These are phyloP conservation scores for Rhinoptilus africanus DNA, from an alignment of 2,113 vertebrate species.

Conservation along the genomic window DNA sequence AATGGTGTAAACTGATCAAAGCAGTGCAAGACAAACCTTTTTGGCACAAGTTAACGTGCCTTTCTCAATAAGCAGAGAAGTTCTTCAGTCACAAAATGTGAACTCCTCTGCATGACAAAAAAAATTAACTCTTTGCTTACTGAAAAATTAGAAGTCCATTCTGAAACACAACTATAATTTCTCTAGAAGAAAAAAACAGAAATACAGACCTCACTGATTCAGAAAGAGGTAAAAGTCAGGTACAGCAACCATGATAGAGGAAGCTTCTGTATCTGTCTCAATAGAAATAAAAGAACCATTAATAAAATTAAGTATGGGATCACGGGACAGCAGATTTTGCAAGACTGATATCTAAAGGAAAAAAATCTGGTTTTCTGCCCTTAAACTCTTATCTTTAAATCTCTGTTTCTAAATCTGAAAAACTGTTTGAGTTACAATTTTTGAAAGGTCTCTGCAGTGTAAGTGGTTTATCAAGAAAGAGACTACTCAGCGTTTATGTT, in stretches of 20 bases:
- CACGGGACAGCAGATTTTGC: background rate
- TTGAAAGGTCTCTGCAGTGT: background rate
- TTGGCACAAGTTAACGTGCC: background rate
- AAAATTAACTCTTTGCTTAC: slow-evolving; percentile 12
- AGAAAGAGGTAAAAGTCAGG: background rate
- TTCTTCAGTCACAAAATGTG: slow-evolving; percentile 1
- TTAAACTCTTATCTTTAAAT: background rate
- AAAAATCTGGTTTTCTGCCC: background rate
- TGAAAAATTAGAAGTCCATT: background rate
- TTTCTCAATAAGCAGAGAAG: background rate
- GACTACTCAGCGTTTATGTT: background rate
- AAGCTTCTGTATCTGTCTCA: background rate
- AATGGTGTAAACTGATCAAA: slow-evolving; percentile 50
- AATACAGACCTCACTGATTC: background rate
- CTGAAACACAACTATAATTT: background rate
- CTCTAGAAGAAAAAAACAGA: background rate
- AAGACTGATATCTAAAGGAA: background rate
- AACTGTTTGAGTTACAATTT: background rate
- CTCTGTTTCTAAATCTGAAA: background rate
- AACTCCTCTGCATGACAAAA: background rate
- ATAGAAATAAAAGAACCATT: background rate
- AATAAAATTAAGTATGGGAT: background rate
- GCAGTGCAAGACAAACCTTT: slow-evolving; percentile 44
- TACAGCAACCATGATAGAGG: background rate
- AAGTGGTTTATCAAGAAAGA: background rate